Conservation (phyloP, 2,797 vertebrate genomes). For the Gila robusta region DNA sequence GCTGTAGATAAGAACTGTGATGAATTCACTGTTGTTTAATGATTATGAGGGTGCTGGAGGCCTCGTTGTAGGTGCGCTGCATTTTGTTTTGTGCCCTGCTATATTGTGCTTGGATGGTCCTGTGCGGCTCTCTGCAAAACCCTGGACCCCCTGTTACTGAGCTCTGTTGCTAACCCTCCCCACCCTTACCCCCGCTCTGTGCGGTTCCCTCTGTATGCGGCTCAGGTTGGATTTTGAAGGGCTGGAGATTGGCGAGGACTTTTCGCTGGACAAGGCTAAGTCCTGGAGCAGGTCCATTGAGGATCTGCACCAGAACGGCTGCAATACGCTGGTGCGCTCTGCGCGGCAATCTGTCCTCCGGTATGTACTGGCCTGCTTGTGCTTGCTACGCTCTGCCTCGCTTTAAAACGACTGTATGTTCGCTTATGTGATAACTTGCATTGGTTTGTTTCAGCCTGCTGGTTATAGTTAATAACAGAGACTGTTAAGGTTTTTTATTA, state of each 20-base stretch:
- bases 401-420: conserved; percentile 36
- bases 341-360: conserved; percentile 94
- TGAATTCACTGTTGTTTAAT: conserved; percentile 4
- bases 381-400: conserved; percentile 72
- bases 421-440: conserved; percentile 5
- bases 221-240: conserved; percentile 98
- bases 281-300: conserved; percentile 99
- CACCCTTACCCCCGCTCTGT: conserved; percentile 66
- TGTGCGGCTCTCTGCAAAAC: conserved; percentile 67
- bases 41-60: conserved; percentile 61
- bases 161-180: conserved; percentile 67
- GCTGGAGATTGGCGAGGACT: conserved; percentile 91
- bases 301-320: conserved; percentile 91
- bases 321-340: conserved; percentile 94
- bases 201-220: conserved; percentile 67
- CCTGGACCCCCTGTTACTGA: conserved; percentile 68
- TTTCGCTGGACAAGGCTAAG: conserved; percentile 90
- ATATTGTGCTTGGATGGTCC: conserved; percentile 60
- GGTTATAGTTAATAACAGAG: background rate
- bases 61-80: conserved; percentile 42
- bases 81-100: conserved; percentile 66
- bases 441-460: background rate
- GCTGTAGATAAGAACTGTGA: background rate
- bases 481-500: background rate
- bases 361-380: conserved; percentile 85